These are phyloP conservation scores for Caenorhabditis latens DNA, from an alignment of 1,140 invertebrate genomes.

Conservation along the genomic window DNA sequence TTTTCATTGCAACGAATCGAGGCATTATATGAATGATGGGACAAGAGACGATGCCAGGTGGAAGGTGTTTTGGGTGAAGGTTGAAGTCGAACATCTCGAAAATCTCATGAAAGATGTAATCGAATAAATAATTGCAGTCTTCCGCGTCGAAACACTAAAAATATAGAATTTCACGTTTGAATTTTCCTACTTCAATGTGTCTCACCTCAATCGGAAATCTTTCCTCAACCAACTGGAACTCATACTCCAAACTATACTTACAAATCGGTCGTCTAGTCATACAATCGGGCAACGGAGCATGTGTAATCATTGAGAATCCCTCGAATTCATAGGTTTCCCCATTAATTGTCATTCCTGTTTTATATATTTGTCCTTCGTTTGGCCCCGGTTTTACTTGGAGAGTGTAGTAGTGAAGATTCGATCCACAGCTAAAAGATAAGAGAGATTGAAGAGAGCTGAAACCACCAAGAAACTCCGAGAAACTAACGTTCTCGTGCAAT, in stretches of 20 bases:
- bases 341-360: neutral
- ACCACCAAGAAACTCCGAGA: too few species aligned
- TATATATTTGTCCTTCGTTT: neutral
- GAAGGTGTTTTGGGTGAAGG: neutral
- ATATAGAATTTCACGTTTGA: neutral
- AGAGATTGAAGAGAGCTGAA: neutral
- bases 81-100: constrained; percentile 39
- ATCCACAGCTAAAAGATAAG: neutral
- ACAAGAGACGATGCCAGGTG: neutral
- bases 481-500: constrained; percentile 1
- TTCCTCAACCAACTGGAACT: constrained; percentile 35
- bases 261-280: constrained; percentile 20
- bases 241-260: constrained; percentile 23
- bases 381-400: neutral
- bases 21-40: constrained; percentile 34
- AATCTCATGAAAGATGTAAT: constrained; percentile 33
- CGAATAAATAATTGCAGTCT: neutral
- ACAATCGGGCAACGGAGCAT: constrained; percentile 10
- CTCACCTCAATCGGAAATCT: neutral
- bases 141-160: constrained; percentile 32
- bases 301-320: constrained; percentile 14
- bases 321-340: neutral
- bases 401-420: constrained; percentile 17
- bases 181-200: too few species aligned
- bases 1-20: neutral